Evolutionary conservation across 2,888 invertebrate species (phyloP), one percentile per base, ranked within the genome.

Genomic region (Lymantria monacha): DNA sequence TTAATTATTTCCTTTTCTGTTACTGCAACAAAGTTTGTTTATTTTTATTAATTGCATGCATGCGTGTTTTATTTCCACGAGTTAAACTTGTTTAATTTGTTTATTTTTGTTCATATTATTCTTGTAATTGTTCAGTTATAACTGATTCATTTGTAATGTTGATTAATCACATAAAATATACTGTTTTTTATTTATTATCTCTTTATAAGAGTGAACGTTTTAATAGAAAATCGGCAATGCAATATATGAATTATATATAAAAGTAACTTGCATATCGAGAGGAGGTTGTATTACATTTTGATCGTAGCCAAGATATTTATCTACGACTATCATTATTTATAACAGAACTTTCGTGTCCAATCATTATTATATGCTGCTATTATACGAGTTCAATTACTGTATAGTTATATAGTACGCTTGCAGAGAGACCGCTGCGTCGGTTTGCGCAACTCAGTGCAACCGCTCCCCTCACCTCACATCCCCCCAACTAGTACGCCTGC

Each of bases 391-490:
- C 56, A 68, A 62, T 63, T 67, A 61, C 53, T 60, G 55, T 69
- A 63, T 74, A 64, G 68, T 66, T 60, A 55, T 69, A 63, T 74
- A 66, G 67, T 65, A 53, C 65, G 68, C 69, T 74, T 83, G 85
- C 83, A 81, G 76, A 82, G 78, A 82, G 81, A 81, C 82, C 83
- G 80, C 63, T 76, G 81, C 79, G 77, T 75, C 67, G 60, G 67
- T 90, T 91, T 91, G 90, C 90, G 90, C 90, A 91, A 91, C 90
- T 88, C 90, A 74, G 65, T 91, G 90, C 90, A 90, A 68, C 73
- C 78, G 76, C 74, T 79, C 75, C 72, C 72, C 68, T 64, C 64
- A 63, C 71, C 72, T 66, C 76, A 77, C 70, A 74, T 64, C 63
- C 51, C 63, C 69, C 68, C 72, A 44, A 44, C 68, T 72, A 79